Evolutionary conservation across 30 jellyfish, hydroid and myxozoan genomes (phyloP).

Genomic region (Chrysaora quinquecirrha): DNA sequence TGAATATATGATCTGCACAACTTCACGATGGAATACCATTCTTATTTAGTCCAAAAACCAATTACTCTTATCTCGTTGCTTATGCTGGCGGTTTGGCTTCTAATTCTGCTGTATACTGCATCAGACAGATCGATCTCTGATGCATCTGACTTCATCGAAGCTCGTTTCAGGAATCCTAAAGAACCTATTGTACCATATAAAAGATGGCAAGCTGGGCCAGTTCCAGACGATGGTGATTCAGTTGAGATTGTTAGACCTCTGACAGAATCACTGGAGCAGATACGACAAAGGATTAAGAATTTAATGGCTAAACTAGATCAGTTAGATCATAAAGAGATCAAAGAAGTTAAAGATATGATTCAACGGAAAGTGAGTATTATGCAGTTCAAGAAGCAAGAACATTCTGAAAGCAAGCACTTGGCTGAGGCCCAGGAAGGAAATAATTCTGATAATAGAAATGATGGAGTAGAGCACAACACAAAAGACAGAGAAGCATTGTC

Average conservation of each 20-base stretch:
- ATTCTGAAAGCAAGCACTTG: neutral
- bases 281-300: neutral
- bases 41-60: neutral
- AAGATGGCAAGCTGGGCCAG: neutral
- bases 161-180: neutral
- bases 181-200: neutral
- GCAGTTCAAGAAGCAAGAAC: neutral
- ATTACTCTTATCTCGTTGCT: neutral
- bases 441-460: neutral
- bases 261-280: neutral
- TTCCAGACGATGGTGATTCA: too few species aligned
- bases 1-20: too few species aligned
- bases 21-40: constrained; percentile 6
- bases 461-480: neutral
- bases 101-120: neutral
- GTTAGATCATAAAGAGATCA: neutral
- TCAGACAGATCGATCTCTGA: constrained; percentile 9
- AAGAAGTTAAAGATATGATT: constrained; percentile 1
- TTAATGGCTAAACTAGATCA: constrained; percentile 1
- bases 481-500: neutral
- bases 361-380: neutral
- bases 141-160: neutral
- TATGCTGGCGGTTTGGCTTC: neutral
- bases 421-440: neutral
- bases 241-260: neutral